Evolutionary conservation across 2,888 invertebrate species (phyloP).

Genomic region (Ceratothoa steindachneri): DNA sequence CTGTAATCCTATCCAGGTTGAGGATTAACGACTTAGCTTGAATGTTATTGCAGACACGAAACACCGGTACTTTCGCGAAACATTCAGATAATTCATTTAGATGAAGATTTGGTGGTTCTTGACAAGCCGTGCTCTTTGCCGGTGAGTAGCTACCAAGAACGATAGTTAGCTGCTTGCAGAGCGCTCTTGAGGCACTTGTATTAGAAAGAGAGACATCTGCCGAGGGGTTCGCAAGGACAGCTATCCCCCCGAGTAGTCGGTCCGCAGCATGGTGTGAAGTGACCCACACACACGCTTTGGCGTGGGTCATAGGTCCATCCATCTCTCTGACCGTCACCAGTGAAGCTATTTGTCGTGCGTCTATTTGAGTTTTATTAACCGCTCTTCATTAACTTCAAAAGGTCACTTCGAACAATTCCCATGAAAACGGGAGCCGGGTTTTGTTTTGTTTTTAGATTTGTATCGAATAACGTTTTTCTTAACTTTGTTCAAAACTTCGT

Average conservation of each 20-base stretch:
- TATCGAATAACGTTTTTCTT: not conserved
- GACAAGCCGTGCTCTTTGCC: constrained; percentile 99
- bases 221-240: constrained; percentile 15
- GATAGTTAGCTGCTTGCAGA: constrained; percentile 1
- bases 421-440: not conserved
- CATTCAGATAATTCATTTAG: constrained; percentile 95
- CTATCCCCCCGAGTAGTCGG: constrained; percentile 15
- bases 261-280: constrained; percentile 10
- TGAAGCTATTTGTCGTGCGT: constrained; percentile 3
- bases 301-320: not conserved
- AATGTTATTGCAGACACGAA: constrained; percentile 81
- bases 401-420: not conserved
- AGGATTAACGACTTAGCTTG: not conserved
- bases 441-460: not conserved
- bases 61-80: constrained; percentile 95
- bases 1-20: not conserved
- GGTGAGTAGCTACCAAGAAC: constrained; percentile 61
- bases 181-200: constrained; percentile 1
- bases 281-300: no score
- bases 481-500: not conserved
- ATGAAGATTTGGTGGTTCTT: constrained; percentile 97
- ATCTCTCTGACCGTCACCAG: not conserved
- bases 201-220: not conserved
- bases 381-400: not conserved
- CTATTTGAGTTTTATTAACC: not conserved